Evolutionary conservation across 2,797 vertebrate genomes (phyloP).

Genomic region (Pelochelys cantorii): DNA sequence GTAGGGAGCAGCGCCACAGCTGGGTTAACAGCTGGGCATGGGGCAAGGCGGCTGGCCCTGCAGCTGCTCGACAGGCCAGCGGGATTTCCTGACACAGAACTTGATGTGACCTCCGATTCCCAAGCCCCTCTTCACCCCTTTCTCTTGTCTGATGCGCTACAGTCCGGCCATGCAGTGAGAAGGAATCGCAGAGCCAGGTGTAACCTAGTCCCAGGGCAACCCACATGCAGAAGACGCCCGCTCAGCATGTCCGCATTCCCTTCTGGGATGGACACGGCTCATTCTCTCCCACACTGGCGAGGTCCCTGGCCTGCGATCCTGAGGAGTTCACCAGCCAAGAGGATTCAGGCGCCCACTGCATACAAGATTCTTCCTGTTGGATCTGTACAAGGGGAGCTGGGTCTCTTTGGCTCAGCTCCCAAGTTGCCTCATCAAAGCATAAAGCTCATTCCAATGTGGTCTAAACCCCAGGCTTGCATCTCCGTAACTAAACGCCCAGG

Average conservation of each 20-base stretch:
- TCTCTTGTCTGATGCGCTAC: not conserved
- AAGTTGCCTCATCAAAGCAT: not conserved
- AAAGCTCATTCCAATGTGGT: not conserved
- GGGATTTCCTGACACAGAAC: not conserved
- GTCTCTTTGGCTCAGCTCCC: not conserved
- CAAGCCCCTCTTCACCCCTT: not conserved
- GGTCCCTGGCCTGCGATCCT: not conserved
- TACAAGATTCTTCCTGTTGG: not conserved
- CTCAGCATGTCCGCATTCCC: not conserved
- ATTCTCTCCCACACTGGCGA: not conserved
- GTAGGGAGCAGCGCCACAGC: not conserved
- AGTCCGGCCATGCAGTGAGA: not conserved
- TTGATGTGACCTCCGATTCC: not conserved
- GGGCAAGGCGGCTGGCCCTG: not conserved
- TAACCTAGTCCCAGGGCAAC: not conserved
- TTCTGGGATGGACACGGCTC: not conserved
- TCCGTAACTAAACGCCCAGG: not conserved
- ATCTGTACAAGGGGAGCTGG: not conserved
- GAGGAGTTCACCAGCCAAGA: too few relatives aligned
- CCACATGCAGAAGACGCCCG: not conserved
- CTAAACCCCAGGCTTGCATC: not conserved
- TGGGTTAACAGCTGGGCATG: not conserved
- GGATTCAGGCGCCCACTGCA: too few relatives aligned
- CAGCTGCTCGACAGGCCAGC: not conserved
- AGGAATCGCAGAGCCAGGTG: not conserved